phyloP scores from a whole-genome alignment of 2,888 invertebrate species.

The Aspidiotus rigidus region DNA sequence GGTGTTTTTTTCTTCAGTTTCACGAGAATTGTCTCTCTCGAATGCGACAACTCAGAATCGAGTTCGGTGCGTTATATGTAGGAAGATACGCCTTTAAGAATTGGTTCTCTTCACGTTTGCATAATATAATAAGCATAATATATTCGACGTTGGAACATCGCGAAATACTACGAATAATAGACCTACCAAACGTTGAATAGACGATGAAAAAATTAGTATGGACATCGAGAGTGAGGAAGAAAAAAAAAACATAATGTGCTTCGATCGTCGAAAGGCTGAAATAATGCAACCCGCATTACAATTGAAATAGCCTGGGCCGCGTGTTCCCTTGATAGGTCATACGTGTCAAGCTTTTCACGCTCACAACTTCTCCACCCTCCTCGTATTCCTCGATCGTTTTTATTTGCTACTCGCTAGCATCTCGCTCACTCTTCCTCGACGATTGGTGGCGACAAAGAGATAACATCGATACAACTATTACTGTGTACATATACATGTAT shows the following conservation, averaged over 20 bases:
- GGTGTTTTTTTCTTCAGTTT: no score
- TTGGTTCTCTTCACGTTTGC: no score
- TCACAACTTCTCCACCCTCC: background rate
- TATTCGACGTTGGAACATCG: background rate
- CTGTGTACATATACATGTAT: background rate
- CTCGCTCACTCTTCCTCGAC: background rate
- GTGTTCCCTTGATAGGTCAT: background rate
- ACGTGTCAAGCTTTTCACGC: background rate
- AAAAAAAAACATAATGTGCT: background rate
- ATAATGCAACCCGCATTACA: conserved; percentile 2
- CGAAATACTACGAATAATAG: background rate
- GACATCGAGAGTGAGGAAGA: background rate
- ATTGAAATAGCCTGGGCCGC: background rate
- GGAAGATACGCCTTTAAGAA: no score
- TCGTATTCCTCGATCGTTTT: background rate
- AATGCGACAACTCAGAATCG: no score
- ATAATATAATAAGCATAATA: no score
- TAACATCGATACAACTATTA: background rate
- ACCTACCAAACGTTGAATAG: background rate
- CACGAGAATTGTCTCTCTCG: no score
- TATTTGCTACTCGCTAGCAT: no score
- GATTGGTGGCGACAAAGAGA: background rate
- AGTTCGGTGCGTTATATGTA: no score
- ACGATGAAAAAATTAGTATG: no score
- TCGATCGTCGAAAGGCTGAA: conserved; percentile 2